Conservation (phyloP, 2,888 invertebrate species). For the Acanthopleura granulata region DNA sequence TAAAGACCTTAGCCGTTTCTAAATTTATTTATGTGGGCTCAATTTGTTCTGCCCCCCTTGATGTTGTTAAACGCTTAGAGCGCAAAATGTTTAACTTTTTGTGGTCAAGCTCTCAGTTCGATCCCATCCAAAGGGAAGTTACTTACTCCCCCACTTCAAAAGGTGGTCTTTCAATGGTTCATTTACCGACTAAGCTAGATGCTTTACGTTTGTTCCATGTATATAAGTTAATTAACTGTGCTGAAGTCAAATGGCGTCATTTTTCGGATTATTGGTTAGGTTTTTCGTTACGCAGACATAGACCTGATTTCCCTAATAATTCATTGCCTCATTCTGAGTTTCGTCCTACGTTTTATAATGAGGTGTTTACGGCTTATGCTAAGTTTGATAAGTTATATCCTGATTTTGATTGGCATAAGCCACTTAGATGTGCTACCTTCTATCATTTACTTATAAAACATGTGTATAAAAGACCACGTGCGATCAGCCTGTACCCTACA, state of each 20-base stretch:
- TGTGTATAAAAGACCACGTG: background rate
- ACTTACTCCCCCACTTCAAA: background rate
- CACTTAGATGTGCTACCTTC: background rate
- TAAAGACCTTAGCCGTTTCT: constrained; percentile 13
- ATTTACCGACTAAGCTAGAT: constrained; percentile 12
- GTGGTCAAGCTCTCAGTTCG: constrained; percentile 1
- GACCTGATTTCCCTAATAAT: constrained; percentile 17
- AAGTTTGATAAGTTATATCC: background rate
- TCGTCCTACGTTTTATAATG: constrained; percentile 25
- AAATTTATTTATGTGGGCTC: constrained; percentile 19
- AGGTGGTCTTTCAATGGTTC: constrained; percentile 21
- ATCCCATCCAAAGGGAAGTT: constrained; percentile 17
- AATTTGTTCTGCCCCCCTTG: background rate
- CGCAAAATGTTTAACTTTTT: constrained; percentile 1
- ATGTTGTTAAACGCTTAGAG: background rate
- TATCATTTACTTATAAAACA: background rate
- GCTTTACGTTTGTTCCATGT: constrained; percentile 21
- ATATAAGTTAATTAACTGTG: constrained; percentile 20
- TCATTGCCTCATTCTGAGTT: constrained; percentile 27
- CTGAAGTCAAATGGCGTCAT: constrained; percentile 25
- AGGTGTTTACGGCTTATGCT: background rate
- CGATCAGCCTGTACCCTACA: background rate
- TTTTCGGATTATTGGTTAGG: constrained; percentile 33
- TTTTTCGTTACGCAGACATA: constrained; percentile 19
- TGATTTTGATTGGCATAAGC: constrained; percentile 12